Percentiles rank a stretch among this genome's conserved stretches.
Evolutionary conservation across 1,140 invertebrate species (phyloP).

Genomic region (Diabrotica virgifera): DNA sequence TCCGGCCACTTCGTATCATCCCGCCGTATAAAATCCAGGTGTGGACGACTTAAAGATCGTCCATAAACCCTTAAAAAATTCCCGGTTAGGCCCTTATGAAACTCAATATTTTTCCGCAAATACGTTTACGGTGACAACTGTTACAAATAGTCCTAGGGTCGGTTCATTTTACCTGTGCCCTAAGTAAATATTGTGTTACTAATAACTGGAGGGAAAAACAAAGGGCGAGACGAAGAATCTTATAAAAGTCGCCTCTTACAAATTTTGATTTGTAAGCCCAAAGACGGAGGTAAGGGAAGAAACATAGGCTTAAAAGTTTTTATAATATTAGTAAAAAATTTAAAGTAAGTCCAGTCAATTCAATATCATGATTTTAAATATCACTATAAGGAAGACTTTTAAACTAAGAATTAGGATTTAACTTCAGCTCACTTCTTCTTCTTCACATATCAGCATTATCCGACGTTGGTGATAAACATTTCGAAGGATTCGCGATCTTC

Average conservation of each 20-base stretch:
- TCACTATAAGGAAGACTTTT: too few species aligned
- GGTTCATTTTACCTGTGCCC: slow-evolving; percentile 1
- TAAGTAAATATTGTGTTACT: slow-evolving; percentile 3
- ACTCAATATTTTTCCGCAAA: background rate
- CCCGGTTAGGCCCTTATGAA: background rate
- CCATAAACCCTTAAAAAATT: background rate
- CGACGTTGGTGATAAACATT: too few species aligned
- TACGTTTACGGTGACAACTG: slow-evolving; percentile 1
- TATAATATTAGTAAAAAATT: too few species aligned
- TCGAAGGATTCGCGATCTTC: too few species aligned
- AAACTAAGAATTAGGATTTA: too few species aligned
- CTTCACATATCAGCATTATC: too few species aligned
- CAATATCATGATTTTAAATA: too few species aligned
- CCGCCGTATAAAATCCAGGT: background rate
- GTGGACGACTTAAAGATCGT: background rate
- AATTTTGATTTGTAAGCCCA: background rate
- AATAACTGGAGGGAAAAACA: background rate
- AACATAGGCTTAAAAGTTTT: background rate
- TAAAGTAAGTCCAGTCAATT: too few species aligned
- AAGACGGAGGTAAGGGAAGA: background rate
- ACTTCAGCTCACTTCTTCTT: too few species aligned
- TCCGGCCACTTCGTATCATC: background rate
- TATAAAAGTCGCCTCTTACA: background rate
- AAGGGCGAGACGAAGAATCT: background rate
- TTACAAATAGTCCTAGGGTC: background rate